Conservation (phyloP, 1,140 invertebrate species). For the Laodelphax striatellus region DNA sequence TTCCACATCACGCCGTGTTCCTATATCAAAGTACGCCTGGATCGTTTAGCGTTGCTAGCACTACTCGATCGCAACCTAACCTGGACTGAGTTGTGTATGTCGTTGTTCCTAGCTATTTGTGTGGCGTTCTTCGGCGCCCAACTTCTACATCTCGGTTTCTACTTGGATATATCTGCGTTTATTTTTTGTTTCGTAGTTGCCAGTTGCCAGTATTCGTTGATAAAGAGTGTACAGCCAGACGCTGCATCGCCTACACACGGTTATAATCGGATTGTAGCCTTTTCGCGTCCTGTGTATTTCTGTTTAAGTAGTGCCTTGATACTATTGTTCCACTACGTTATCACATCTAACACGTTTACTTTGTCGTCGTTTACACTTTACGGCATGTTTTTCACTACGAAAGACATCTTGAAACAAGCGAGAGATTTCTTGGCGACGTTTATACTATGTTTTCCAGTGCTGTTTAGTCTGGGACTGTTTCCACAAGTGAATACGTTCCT, state of each 20-base stretch:
- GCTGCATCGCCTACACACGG: slow-evolving; percentile 96
- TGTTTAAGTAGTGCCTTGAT: slow-evolving; percentile 70
- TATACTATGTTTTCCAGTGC: slow-evolving; percentile 79
- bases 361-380: slow-evolving; percentile 51
- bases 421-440: slow-evolving; percentile 67
- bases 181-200: slow-evolving; percentile 95
- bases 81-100: slow-evolving; percentile 69
- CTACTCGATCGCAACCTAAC: slow-evolving; percentile 87
- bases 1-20: slow-evolving; percentile 43
- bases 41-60: slow-evolving; percentile 81
- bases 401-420: slow-evolving; percentile 49
- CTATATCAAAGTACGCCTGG: slow-evolving; percentile 71
- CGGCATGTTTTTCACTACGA: slow-evolving; percentile 57
- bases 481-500: slow-evolving; percentile 95
- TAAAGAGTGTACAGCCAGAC: slow-evolving; percentile 98
- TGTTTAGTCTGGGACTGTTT: slow-evolving; percentile 89
- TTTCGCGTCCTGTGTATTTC: slow-evolving; percentile 91
- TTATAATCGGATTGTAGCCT: slow-evolving; percentile 92
- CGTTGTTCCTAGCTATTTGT: slow-evolving; percentile 70
- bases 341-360: slow-evolving; percentile 32
- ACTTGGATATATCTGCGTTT: slow-evolving; percentile 85
- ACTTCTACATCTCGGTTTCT: slow-evolving; percentile 74
- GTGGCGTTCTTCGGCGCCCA: slow-evolving; percentile 77
- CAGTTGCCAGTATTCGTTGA: slow-evolving; percentile 90
- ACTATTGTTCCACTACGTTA: slow-evolving; percentile 48